phyloP scores from a whole-genome alignment of 92 coral and sea anemone genomes.

The Paramuricea clavata region DNA sequence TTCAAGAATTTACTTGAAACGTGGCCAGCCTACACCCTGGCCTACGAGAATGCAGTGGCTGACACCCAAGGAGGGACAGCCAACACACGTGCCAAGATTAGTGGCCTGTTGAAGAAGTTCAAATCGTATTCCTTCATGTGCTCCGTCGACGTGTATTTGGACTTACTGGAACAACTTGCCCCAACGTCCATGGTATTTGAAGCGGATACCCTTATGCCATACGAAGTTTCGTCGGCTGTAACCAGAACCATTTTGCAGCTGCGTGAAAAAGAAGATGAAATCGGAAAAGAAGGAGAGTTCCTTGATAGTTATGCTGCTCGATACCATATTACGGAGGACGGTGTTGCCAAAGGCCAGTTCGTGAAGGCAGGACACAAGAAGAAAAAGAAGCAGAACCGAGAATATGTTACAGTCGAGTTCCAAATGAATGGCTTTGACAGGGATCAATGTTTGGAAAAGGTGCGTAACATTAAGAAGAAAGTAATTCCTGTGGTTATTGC shows the following conservation, averaged over 20 bases:
- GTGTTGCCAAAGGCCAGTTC: conserved; percentile 35
- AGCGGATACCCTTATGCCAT: conserved; percentile 48
- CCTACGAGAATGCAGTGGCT: conserved; percentile 48
- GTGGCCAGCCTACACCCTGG: conserved; percentile 52
- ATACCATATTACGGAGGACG: conserved; percentile 21
- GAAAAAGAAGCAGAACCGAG: conserved; percentile 36
- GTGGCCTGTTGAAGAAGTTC: conserved; percentile 47
- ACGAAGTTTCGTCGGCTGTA: conserved; percentile 51
- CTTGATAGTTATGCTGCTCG: conserved; percentile 23
- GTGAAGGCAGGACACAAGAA: conserved; percentile 49
- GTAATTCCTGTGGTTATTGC: conserved; percentile 56
- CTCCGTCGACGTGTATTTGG: conserved; percentile 38
- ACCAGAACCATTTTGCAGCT: conserved; percentile 38
- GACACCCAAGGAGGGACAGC: conserved; percentile 6
- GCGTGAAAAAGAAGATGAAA: conserved; percentile 42
- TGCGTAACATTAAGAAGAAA: conserved; percentile 36
- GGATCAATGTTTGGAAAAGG: conserved; percentile 36
- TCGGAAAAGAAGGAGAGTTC: conserved; percentile 30
- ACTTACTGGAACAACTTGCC: conserved; percentile 57
- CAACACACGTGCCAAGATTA: conserved; percentile 41
- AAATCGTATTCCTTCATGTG: conserved; percentile 51
- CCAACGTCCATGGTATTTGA: conserved; percentile 48
- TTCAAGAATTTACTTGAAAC: conserved; percentile 50
- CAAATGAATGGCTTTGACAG: conserved; percentile 5
- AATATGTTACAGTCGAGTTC: conserved; percentile 38